Evolutionary conservation across 2,797 vertebrate genomes (phyloP), one percentile per base, ranked within the genome.

Genomic region (Lateolabrax maculatus): DNA sequence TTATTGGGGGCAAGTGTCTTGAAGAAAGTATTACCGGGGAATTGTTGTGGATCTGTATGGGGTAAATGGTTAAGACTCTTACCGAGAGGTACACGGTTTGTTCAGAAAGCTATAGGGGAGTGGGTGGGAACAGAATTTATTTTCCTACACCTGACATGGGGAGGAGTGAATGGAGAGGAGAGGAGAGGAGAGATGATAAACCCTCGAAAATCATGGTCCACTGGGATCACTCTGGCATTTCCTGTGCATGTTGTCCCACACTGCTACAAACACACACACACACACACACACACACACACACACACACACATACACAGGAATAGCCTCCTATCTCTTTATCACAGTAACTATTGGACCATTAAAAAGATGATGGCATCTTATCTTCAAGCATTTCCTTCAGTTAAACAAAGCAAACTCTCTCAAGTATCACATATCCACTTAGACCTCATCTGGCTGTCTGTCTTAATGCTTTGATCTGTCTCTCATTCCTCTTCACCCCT

Each of bases 201-300:
- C 72, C 68, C 77, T 86, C 80, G 64, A 71, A 90, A 87, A 85
- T 88, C 61, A 49, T 65, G 19, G 69, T 89, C 93, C 86, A 71
- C 80, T 84, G 92, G 90, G 94, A 95, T 89, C 52, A 57, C 78
- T 92, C 77, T 91, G 94, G 94, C 90, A 95, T 96, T 96, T 96
- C 95, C 95, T 94, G 91, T 87, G 76, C 83, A 81, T 78, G 78
- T 71, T 89, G 80, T 92, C 88, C 78, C 83, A 81, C 83, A 89
- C 70, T 67, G 71, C 65, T 72, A 61, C 73, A 72, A 55, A 80
- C 58, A 81, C 79, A 85, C 84, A 43, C 75, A 82, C 81, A 91
- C 70, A 66, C 68, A 71, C 55, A 74, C 44, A 79, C 75, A 84
- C 86, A 87, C 63, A 80, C 31, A 76, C 67, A 76, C 77, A 71